phyloP scores from a whole-genome alignment of 2,113 vertebrate genomes.

The Recurvirostra avosetta region DNA sequence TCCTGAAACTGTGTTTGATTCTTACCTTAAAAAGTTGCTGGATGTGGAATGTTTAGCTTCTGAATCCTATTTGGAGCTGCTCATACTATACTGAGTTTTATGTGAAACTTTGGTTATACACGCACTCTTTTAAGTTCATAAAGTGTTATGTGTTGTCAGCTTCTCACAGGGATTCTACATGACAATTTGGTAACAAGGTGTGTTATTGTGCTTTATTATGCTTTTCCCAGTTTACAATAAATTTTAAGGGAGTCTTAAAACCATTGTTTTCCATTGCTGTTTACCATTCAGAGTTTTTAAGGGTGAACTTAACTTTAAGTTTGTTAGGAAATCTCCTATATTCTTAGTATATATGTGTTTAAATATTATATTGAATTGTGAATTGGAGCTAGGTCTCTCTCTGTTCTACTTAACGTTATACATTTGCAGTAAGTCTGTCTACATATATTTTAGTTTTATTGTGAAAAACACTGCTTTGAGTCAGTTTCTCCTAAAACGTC shows the following conservation, averaged over 20 bases:
- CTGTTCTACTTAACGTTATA: neutral
- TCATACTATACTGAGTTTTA: neutral
- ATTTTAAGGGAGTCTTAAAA: neutral
- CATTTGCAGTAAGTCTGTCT: neutral
- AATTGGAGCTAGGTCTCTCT: neutral
- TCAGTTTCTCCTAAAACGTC: neutral
- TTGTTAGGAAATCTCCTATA: neutral
- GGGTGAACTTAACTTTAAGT: neutral
- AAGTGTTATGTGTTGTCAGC: neutral
- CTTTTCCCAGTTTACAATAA: neutral
- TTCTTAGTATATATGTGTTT: neutral
- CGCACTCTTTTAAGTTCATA: fast-evolving
- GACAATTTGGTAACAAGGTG: neutral
- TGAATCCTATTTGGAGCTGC: neutral
- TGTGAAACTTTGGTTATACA: neutral
- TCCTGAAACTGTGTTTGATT: neutral
- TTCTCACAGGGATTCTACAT: neutral
- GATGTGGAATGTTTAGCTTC: neutral
- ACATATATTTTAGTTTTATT: neutral
- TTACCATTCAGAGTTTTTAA: neutral
- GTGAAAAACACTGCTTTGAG: neutral
- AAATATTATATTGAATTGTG: neutral
- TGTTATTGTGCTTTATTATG: neutral
- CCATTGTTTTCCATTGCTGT: neutral
- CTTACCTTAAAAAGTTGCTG: neutral